These are phyloP conservation scores for Zelostemma sp. DNA, from an alignment of 1,140 invertebrate genomes.

Conservation along the genomic window DNA sequence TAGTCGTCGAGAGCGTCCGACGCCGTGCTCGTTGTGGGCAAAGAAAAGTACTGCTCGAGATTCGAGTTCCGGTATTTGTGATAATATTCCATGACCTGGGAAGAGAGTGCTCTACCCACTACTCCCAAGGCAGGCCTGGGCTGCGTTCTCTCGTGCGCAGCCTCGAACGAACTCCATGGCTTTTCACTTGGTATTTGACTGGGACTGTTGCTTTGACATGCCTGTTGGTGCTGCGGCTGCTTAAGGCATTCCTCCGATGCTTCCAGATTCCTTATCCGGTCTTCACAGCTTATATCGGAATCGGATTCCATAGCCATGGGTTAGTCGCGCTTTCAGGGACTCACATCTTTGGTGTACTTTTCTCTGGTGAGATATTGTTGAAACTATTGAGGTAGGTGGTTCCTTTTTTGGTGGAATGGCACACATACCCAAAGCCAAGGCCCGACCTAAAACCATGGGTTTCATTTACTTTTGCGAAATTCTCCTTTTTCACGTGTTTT, in stretches of 20 bases:
- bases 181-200: conserved; percentile 6
- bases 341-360: conserved; percentile 40
- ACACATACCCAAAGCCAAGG: not conserved
- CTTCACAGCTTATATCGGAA: conserved; percentile 59
- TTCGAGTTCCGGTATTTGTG: conserved; percentile 58
- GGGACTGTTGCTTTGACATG: conserved; percentile 17
- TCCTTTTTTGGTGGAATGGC: not conserved
- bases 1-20: conserved; percentile 53
- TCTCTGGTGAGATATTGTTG: not conserved
- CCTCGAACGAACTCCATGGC: conserved; percentile 35
- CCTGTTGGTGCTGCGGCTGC: conserved; percentile 17
- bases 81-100: conserved; percentile 61
- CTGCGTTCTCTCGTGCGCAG: conserved; percentile 6
- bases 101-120: conserved; percentile 51
- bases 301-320: conserved; percentile 61
- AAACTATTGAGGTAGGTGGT: not conserved
- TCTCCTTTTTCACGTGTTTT: no score
- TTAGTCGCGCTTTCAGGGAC: not conserved
- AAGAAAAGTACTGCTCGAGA: conserved; percentile 62
- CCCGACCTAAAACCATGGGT: no score
- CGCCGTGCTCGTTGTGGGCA: conserved; percentile 45
- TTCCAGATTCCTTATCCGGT: conserved; percentile 43
- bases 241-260: conserved; percentile 18
- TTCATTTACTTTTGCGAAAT: no score
- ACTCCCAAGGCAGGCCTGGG: conserved; percentile 15